Evolutionary conservation across 2,888 invertebrate species (phyloP).

Genomic region (Pseudococcus longispinus): DNA sequence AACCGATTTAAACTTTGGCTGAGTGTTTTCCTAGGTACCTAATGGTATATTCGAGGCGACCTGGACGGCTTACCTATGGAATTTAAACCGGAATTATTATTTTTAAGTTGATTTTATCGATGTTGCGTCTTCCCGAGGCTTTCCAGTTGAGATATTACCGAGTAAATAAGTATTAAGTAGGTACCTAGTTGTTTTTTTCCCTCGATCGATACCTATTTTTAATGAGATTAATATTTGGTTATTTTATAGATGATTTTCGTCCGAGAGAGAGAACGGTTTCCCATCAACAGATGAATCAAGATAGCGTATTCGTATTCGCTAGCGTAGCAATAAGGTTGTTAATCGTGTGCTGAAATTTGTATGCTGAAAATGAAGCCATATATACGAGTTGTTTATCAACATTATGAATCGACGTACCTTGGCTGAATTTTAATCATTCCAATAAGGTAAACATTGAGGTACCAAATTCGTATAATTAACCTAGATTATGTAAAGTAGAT

Average conservation of each 20-base stretch:
- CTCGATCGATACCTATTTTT: too few species aligned
- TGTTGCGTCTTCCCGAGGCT: not conserved
- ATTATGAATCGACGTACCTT: not conserved
- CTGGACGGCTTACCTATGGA: not conserved
- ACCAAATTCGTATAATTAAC: not conserved
- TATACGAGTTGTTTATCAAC: not conserved
- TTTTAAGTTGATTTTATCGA: not conserved
- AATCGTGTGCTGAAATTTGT: not conserved
- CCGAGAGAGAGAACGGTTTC: not conserved
- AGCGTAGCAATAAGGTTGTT: not conserved
- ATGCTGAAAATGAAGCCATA: not conserved
- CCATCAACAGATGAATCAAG: not conserved
- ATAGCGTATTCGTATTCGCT: not conserved
- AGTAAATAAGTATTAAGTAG: too few species aligned
- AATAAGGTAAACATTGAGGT: not conserved
- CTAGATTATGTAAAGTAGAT: not conserved
- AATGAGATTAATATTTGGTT: too few species aligned
- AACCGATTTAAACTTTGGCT: slow-evolving; percentile 19
- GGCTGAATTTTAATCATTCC: not conserved
- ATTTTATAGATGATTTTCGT: not conserved
- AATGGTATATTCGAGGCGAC: not conserved
- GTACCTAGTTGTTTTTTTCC: too few species aligned
- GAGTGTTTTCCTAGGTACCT: not conserved
- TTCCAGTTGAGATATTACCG: not conserved
- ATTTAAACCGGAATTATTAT: not conserved